Evolutionary conservation across 2,888 invertebrate species (phyloP), one percentile per base, ranked within the genome.

Genomic region (Chesias legatella): DNA sequence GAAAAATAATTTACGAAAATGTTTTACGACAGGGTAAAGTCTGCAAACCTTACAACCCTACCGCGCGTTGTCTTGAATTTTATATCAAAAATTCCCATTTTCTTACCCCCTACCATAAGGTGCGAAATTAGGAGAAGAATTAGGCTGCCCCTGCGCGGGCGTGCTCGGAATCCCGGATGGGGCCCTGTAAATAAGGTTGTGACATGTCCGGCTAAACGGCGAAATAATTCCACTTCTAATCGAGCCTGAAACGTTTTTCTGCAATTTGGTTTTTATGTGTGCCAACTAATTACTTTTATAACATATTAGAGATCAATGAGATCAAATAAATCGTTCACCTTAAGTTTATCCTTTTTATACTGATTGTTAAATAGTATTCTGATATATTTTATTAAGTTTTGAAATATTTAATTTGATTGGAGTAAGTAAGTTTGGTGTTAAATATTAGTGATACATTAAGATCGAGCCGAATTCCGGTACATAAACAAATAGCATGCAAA

Each of bases 71-170:
- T 63, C 58, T 62, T 54, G 61, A 67, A 63, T 55, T 67, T 67
- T 65, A 59, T 65, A 68, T 72, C 63, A 73, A 81, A 53, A 78
- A 75, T 72, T 73, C 67, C 78, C 70, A 78, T 79, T 83, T 79
- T 77, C 79, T 75, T 77, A 67, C 46, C 70, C 64, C 74, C 73
- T 62, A 75, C 79, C 81, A 83, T 84, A 86, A 83, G 85, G 84
- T 86, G 81, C 74, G 75, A 88, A 86, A 84, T 86, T 86, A 86
- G 83, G 78, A 64, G 74, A 73, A 79, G 82, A 84, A 85, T 85
- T 85, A 84, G 79, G 72, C 73, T 78, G 80, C 83, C 82, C 71
- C 68, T 62, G 59, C 63, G 53, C 55, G 62, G 45, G 73, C 86
- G 86, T 86, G 86, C 63, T 56, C 34, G 30, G 84, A 82, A 81